Base-by-base conservation (phyloP, 2,888 invertebrate species). In the Synanthedon andrenaeformis region DNA sequence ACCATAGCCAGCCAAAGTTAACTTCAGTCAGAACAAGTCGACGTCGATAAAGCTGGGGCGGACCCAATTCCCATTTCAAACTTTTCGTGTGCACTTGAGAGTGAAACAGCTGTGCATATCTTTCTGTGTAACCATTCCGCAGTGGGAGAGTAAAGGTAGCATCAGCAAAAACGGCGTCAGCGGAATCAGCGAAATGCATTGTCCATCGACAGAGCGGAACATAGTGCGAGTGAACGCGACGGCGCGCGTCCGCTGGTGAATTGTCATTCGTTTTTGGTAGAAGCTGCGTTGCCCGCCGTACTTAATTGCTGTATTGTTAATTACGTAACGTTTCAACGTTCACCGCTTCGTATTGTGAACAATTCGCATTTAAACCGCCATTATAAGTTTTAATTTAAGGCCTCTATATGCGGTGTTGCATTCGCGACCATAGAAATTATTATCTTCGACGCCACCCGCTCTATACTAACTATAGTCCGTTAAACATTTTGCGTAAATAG, bases 241-340 rank as follows among this genome's bases (percentile, higher is more conserved):
- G 60, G 60, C 59, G 59, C 61, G 62, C 48, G 52, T 53, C 61
- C 61, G 62, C 70, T 72, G 69, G 17, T 74, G 70, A 69, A 76
- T 77, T 76, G 70, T 69, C 75, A 78, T 78, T 78, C 79, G 76
- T 82, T 81, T 72, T 83, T 75, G 75, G 70, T 61, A 65, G 70
- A 67, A 63, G 70, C 74, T 76, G 75, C 78, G 74, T 68, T 70
- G 69, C 66, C 70, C 69, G 71, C 70, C 69, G 71, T 78, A 79
- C 78, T 85, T 86, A 87, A 86, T 87, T 87, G 83, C 80, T 80
- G 84, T 82, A 86, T 87, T 87, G 86, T 86, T 86, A 85, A 85
- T 87, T 86, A 82, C 79, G 79, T 79, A 78, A 83, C 84, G 78
- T 82, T 84, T 81, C 81, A 80, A 71, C 75, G 69, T 77, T 67